Percentiles rank a stretch among this genome's conserved stretches.
These are phyloP conservation scores for Anguilla japonica DNA, from an alignment of 2,113 vertebrate species.

Conservation along the genomic window DNA sequence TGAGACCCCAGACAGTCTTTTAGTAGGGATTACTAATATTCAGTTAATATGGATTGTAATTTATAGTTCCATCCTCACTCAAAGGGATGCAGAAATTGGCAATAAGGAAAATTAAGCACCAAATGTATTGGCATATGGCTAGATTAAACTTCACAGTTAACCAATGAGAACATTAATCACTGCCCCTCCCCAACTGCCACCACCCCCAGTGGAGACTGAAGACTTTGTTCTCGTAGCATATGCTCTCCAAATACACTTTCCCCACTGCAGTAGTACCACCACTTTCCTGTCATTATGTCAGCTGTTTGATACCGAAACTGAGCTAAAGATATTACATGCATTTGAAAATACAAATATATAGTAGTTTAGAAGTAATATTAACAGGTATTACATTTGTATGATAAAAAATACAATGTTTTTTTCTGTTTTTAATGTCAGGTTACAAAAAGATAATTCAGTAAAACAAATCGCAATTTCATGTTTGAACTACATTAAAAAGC, in stretches of 20 bases:
- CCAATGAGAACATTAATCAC: constrained; percentile 23
- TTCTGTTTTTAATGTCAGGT: not conserved
- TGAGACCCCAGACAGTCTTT: not conserved
- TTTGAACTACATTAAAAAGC: not conserved
- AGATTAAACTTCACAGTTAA: constrained; percentile 29
- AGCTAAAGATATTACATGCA: not conserved
- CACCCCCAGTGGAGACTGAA: not conserved
- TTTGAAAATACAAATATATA: too few species aligned
- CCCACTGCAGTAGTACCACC: not conserved
- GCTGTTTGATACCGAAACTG: not conserved
- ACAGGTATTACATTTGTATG: too few species aligned
- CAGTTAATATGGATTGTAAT: constrained; percentile 14
- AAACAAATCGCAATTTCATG: too few species aligned
- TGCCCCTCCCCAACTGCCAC: too few species aligned
- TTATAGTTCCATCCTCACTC: not conserved
- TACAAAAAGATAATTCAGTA: not conserved
- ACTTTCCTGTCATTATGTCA: not conserved
- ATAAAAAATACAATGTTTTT: not conserved
- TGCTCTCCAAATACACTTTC: not conserved
- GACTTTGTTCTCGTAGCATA: constrained; percentile 7
- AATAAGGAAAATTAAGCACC: constrained; percentile 28
- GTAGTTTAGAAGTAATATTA: too few species aligned
- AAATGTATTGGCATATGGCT: constrained; percentile 25
- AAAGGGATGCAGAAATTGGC: constrained; percentile 8
- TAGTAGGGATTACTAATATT: not conserved